Evolutionary conservation across 2,888 invertebrate genomes (phyloP).

Genomic region (Rhorus exstirpatorius): DNA sequence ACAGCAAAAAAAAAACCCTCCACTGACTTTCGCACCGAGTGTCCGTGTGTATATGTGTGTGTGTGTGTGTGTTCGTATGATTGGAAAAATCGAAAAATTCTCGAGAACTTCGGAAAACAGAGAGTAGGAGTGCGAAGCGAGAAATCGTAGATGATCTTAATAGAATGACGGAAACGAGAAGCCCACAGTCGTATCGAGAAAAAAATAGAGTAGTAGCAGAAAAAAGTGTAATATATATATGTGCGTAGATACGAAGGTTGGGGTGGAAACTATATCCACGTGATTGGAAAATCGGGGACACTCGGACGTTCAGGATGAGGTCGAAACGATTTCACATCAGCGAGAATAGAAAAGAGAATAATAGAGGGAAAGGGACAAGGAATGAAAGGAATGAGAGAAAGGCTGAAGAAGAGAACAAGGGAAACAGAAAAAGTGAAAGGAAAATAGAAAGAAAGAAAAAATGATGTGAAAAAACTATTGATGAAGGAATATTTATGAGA

Average conservation of each 20-base stretch:
- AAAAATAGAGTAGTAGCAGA: neutral
- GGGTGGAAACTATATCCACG: constrained; percentile 5
- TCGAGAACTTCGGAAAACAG: constrained; percentile 10
- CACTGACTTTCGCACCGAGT: neutral
- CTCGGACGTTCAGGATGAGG: constrained; percentile 10
- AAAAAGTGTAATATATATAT: neutral
- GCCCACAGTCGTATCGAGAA: neutral
- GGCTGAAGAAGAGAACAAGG: no score
- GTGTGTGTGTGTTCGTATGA: neutral
- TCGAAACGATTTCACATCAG: constrained; percentile 34
- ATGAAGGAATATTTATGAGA: no score
- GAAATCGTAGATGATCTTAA: constrained; percentile 26
- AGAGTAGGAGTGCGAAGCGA: neutral
- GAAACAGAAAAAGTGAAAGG: no score
- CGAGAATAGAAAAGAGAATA: constrained; percentile 11
- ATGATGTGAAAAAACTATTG: no score
- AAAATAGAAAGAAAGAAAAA: no score
- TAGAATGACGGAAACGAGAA: constrained; percentile 19
- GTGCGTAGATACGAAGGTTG: neutral
- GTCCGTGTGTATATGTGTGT: neutral
- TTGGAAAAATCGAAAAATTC: constrained; percentile 11
- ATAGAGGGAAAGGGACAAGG: constrained; percentile 2
- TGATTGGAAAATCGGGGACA: constrained; percentile 48
- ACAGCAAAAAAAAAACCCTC: neutral
- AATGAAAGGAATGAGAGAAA: neutral